Percentiles rank a stretch among this genome's conserved stretches.
Conservation (phyloP, 2,888 invertebrate genomes). For the Bellardia bayeri region DNA sequence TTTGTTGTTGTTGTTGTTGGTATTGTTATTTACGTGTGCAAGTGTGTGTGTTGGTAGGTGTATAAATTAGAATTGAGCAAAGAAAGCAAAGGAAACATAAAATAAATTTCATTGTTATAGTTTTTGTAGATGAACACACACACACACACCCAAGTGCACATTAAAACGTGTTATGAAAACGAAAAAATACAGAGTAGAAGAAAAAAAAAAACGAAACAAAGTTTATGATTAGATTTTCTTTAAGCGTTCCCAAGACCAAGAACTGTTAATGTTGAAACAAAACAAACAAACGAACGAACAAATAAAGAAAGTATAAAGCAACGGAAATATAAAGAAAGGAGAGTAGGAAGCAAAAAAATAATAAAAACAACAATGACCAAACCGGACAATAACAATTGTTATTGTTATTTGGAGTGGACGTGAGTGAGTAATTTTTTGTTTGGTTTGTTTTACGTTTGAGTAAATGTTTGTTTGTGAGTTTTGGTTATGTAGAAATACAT, state of each 20-base stretch:
- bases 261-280: constrained; percentile 73
- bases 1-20: not conserved
- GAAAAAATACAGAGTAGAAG: constrained; percentile 60
- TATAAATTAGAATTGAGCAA: constrained; percentile 48
- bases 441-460: not conserved
- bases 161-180: constrained; percentile 18
- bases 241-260: constrained; percentile 84
- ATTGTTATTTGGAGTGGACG: constrained; percentile 59
- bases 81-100: constrained; percentile 46
- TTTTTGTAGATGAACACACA: not conserved
- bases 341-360: not conserved
- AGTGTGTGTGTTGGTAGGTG: constrained; percentile 14
- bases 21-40: constrained; percentile 19
- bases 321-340: constrained; percentile 8
- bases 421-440: constrained; percentile 58
- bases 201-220: constrained; percentile 77
- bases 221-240: constrained; percentile 84
- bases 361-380: constrained; percentile 28
- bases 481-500: constrained; percentile 16
- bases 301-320: constrained; percentile 11
- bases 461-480: constrained; percentile 10
- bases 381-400: constrained; percentile 38
- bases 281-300: constrained; percentile 5
- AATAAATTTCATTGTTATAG: constrained; percentile 34
- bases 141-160: constrained; percentile 45